phyloP scores from a whole-genome alignment of 1,140 invertebrate species.

The Episyrphus balteatus region DNA sequence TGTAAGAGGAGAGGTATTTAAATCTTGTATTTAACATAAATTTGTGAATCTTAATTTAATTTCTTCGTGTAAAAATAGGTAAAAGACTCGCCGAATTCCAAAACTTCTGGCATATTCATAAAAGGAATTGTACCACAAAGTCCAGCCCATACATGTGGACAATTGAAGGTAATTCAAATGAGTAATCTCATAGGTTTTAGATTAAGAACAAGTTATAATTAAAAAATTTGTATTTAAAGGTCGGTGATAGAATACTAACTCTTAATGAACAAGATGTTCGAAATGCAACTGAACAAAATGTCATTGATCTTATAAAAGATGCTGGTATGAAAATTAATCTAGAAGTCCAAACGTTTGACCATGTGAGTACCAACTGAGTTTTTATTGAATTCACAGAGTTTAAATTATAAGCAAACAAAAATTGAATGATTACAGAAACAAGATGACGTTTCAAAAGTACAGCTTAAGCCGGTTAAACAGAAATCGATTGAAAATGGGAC shows the following conservation, averaged over 20 bases:
- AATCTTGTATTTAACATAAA: slow-evolving; percentile 1
- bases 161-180: slow-evolving; percentile 59
- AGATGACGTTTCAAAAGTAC: background rate
- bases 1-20: slow-evolving; percentile 81
- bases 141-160: slow-evolving; percentile 82
- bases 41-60: slow-evolving; percentile 20
- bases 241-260: slow-evolving; percentile 80
- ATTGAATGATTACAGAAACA: slow-evolving; percentile 1
- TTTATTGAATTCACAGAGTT: background rate
- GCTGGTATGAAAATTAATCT: slow-evolving; percentile 82
- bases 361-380: slow-evolving; percentile 8
- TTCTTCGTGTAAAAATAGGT: slow-evolving; percentile 15
- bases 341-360: slow-evolving; percentile 75
- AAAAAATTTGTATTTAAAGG: slow-evolving; percentile 41
- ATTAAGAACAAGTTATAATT: background rate
- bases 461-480: too few relatives aligned
- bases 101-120: slow-evolving; percentile 91
- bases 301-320: slow-evolving; percentile 91
- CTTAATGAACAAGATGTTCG: slow-evolving; percentile 88
- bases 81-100: slow-evolving; percentile 37
- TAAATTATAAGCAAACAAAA: slow-evolving; percentile 4
- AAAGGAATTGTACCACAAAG: slow-evolving; percentile 92
- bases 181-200: background rate
- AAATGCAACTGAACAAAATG: slow-evolving; percentile 83
- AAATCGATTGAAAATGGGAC: too few relatives aligned